A percentile compares a stretch with the other conserved stretches of the same genome.
phyloP scores from a whole-genome alignment of 2,797 vertebrate genomes.

The Sphenopsis melanotis region DNA sequence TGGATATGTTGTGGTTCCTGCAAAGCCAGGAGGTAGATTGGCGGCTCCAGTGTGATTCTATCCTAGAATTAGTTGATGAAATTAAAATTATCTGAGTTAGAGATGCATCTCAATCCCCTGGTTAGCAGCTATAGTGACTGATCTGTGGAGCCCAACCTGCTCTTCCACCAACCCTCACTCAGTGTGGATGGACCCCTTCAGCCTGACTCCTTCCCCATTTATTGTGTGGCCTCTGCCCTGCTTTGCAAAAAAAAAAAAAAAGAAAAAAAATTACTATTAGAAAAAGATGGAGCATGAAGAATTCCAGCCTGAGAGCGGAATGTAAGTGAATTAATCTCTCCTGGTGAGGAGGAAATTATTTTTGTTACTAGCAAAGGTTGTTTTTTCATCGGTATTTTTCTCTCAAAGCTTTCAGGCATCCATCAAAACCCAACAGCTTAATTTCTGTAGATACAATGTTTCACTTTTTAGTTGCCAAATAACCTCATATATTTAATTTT shows the following conservation, averaged over 20 bases:
- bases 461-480: constrained; percentile 51
- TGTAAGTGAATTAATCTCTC: constrained; percentile 52
- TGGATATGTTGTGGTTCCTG: neutral
- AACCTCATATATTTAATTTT: constrained; percentile 55
- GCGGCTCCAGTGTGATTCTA: neutral
- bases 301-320: constrained; percentile 28
- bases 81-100: neutral
- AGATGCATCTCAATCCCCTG: neutral
- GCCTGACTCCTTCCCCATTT: neutral
- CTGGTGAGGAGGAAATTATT: constrained; percentile 54
- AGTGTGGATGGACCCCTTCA: neutral
- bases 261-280: neutral
- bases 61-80: neutral
- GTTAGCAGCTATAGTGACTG: neutral
- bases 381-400: constrained; percentile 42
- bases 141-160: neutral
- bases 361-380: constrained; percentile 45
- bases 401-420: constrained; percentile 35
- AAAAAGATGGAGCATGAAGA: constrained; percentile 28
- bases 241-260: neutral
- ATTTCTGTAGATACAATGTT: constrained; percentile 53
- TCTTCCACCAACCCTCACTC: neutral
- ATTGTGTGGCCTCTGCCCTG: neutral
- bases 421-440: constrained; percentile 42
- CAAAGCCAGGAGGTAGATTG: neutral